phyloP scores from a whole-genome alignment of 2,888 invertebrate species.

The Mimas tiliae region DNA sequence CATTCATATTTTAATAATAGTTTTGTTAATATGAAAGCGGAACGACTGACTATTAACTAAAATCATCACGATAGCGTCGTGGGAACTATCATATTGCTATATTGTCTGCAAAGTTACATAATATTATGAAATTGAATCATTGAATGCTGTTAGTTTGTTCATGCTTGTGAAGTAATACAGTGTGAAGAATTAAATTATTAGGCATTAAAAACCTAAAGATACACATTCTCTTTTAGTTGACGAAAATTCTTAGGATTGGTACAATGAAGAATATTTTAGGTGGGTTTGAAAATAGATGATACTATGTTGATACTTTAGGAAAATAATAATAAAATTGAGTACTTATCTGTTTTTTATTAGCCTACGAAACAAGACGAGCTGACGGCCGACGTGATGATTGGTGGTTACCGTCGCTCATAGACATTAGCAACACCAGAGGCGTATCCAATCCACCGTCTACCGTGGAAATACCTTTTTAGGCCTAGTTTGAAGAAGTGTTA shows the following conservation, averaged over 20 bases:
- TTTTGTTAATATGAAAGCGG: conserved; percentile 15
- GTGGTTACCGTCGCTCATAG: too few species aligned
- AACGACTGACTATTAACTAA: conserved; percentile 8
- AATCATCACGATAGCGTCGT: conserved; percentile 8
- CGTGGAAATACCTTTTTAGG: too few species aligned
- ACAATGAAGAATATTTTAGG: too few species aligned
- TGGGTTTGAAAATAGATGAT: too few species aligned
- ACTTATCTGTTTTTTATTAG: too few species aligned
- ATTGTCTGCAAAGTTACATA: conserved; percentile 14
- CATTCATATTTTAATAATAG: conserved; percentile 3
- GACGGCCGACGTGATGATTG: too few species aligned
- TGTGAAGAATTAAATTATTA: neutral
- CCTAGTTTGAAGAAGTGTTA: too few species aligned
- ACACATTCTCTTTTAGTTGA: neutral
- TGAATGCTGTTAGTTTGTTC: conserved; percentile 1
- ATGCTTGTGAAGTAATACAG: neutral
- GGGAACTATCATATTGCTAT: neutral
- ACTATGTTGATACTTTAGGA: too few species aligned
- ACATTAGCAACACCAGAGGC: too few species aligned
- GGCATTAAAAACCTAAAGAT: neutral
- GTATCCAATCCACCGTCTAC: too few species aligned
- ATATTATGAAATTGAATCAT: conserved; percentile 18
- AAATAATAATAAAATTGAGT: too few species aligned
- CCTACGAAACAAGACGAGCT: too few species aligned
- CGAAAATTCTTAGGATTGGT: neutral